Base-by-base conservation (phyloP, 2,797 vertebrate genomes). In the Natrix natrix region DNA sequence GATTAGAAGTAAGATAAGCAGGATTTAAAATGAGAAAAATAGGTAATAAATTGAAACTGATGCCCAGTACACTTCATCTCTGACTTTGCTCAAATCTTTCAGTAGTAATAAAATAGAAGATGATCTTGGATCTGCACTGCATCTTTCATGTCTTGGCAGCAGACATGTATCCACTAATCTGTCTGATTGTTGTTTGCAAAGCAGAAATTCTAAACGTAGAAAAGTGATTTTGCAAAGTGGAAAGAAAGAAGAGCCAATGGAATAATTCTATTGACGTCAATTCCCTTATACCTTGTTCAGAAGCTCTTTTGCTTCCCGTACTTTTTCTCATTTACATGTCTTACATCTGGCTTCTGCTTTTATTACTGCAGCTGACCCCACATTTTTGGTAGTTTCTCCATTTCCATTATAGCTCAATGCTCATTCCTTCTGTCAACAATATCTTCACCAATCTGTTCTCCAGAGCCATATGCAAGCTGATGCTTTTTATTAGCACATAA, bases 351-450 rank as follows among this genome's bases (percentile, higher is more conserved):
- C 57, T 87, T 88, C 55, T 92, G 66, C 86, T 13, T 96, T 48
- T 87, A 93, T 97, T 96, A 74, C 93, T 95, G 97, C 94, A 96
- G 96, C 95, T 95, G 94, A 63, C 93, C 86, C 91, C 92, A 90
- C 91, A 57, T 59, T 88, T 93, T 95, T 91, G 87, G 54, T 87
- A 90, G 93, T 94, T 93, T 89, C 20, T 74, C 63, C 90, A 66
- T 87, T 91, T 89, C 1, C 17, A 8, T 55, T 86, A 86, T 86
- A 91, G 78, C 26, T 89, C 90, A 89, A 92, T 87, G 37, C 6
- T 93, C 93, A 61, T 93, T 61, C 90, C 28, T 56, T 93, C 55
- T 91, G 63, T 89, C 87, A 93, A 86, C 69, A 91, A 63, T 54
- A 89, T 43, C 91, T 92, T 74, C 66, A 63, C 0, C 0, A 0